These are phyloP conservation scores for Cinara cedri DNA, from an alignment of 2,888 invertebrate genomes.

Conservation along the genomic window DNA sequence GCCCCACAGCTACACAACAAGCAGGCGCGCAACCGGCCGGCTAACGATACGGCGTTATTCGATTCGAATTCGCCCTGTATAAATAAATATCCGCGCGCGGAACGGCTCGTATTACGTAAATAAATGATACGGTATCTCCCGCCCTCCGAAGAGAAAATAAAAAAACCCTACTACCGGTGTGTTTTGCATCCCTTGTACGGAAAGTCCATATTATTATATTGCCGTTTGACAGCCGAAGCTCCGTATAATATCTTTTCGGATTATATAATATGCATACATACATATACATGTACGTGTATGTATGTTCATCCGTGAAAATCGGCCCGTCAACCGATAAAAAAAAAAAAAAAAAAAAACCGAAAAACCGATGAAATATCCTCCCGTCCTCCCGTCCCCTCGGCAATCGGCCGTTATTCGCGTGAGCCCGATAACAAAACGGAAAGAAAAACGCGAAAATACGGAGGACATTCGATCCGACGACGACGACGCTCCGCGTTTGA, in stretches of 20 bases:
- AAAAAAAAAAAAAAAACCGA: no score
- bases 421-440: not conserved
- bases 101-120: constrained; percentile 39
- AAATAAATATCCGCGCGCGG: no score
- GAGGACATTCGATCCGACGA: constrained; percentile 30
- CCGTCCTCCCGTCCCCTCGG: no score
- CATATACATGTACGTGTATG: no score
- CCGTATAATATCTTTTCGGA: constrained; percentile 32
- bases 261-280: not conserved
- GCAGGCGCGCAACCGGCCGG: no score
- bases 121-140: not conserved
- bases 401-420: not conserved
- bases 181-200: constrained; percentile 4
- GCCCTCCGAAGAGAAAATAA: not conserved
- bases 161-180: not conserved
- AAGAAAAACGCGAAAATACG: not conserved
- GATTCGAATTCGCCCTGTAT: no score
- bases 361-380: not conserved
- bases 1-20: no score
- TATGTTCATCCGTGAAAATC: constrained; percentile 2
- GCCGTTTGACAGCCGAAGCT: constrained; percentile 7
- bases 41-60: no score
- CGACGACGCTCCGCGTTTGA: not conserved
- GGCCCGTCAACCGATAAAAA: not conserved
- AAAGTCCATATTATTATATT: not conserved